These are phyloP conservation scores for Ecliptopera silaceata DNA, from an alignment of 2,888 invertebrate species.

Conservation along the genomic window DNA sequence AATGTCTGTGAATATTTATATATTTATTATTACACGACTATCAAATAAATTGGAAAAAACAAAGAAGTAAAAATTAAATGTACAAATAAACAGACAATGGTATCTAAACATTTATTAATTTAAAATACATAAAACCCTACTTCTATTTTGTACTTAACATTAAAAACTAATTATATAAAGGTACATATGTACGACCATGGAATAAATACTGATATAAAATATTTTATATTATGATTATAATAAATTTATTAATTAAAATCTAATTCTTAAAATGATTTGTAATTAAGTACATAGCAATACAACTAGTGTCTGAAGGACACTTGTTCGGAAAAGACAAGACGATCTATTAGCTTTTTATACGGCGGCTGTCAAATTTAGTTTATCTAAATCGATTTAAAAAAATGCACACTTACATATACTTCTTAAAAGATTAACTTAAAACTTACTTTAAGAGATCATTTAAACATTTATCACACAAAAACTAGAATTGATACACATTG, in stretches of 20 bases:
- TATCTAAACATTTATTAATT: conserved; percentile 8
- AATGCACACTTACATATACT: too few relatives aligned
- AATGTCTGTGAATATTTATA: too few relatives aligned
- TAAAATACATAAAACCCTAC: conserved; percentile 16
- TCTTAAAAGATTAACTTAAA: not conserved
- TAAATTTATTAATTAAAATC: not conserved
- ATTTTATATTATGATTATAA: conserved; percentile 2
- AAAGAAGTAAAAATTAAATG: not conserved
- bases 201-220: conserved; percentile 22
- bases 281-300: not conserved
- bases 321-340: too few relatives aligned
- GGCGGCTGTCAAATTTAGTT: too few relatives aligned
- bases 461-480: conserved; percentile 29
- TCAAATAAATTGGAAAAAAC: too few relatives aligned
- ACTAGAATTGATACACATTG: conserved; percentile 31
- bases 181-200: not conserved
- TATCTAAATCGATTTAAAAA: too few relatives aligned
- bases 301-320: too few relatives aligned
- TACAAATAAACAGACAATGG: not conserved
- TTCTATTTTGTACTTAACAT: conserved; percentile 15
- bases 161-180: not conserved
- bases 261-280: not conserved
- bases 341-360: too few relatives aligned
- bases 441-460: conserved; percentile 31
- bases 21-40: too few relatives aligned